Percentiles rank a stretch among this genome's conserved stretches.
Conservation (phyloP, 2,113 vertebrate genomes). For the Fulica atra region DNA sequence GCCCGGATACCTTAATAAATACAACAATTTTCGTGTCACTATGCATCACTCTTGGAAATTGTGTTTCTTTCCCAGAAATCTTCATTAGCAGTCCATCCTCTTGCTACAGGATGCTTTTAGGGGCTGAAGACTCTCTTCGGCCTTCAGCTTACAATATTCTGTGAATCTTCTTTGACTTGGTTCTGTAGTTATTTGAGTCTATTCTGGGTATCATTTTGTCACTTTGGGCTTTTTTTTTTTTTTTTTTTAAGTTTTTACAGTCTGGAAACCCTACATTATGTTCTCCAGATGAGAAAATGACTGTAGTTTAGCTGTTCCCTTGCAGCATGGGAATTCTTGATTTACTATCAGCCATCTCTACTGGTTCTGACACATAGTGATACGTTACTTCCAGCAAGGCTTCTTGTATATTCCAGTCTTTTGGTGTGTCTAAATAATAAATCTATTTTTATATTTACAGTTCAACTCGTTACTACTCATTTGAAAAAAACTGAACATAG, state of each 20-base stretch:
- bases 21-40: not conserved
- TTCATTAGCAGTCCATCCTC: not conserved
- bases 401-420: not conserved
- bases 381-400: not conserved
- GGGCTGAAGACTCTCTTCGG: not conserved
- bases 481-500: not conserved
- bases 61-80: not conserved
- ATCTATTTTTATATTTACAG: not conserved
- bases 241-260: not conserved
- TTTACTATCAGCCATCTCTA: not conserved
- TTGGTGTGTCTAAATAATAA: not conserved
- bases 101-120: not conserved
- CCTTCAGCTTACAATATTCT: not conserved
- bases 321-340: not conserved
- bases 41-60: not conserved
- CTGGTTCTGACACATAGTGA: not conserved
- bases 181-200: not conserved
- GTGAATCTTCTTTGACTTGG: not conserved
- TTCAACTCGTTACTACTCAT: not conserved
- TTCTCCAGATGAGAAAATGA: not conserved
- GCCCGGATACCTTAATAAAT: not conserved
- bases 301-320: not conserved
- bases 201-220: not conserved
- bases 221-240: no score
- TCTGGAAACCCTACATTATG: not conserved